Evolutionary conservation across 2,797 vertebrate genomes (phyloP).

Genomic region (Malacoraja senta): DNA sequence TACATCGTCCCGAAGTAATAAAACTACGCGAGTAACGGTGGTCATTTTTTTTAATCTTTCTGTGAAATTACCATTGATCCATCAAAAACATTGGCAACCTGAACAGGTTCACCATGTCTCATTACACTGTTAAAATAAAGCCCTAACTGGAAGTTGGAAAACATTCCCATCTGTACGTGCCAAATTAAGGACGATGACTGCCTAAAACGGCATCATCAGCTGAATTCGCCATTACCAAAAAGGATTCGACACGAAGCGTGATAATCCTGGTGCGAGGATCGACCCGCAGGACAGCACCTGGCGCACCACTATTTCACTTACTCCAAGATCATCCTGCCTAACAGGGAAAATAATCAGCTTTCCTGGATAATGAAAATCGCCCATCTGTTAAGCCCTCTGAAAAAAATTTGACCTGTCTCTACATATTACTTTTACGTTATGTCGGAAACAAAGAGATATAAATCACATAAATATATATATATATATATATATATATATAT

Average conservation of each 20-base stretch:
- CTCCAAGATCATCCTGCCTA: conserved; percentile 42
- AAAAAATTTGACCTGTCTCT: not conserved
- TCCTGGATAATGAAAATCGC: conserved; percentile 48
- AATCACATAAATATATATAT: not conserved
- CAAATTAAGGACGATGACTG: not conserved
- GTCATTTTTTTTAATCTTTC: not conserved
- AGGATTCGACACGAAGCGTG: conserved; percentile 44
- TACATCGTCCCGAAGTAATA: not conserved
- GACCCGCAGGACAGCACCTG: conserved; percentile 55
- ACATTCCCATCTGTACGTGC: not conserved
- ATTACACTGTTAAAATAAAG: not conserved
- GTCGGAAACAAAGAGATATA: not conserved
- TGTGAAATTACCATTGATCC: not conserved
- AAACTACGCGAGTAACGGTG: not conserved
- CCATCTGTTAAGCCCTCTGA: conserved; percentile 49
- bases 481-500: too few relatives aligned
- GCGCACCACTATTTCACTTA: conserved; percentile 47
- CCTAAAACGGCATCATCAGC: conserved; percentile 42
- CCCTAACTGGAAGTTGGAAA: not conserved
- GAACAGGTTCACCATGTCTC: not conserved
- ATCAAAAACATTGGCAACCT: not conserved
- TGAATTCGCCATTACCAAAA: conserved; percentile 37
- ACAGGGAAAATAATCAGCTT: conserved; percentile 48
- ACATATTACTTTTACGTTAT: not conserved
- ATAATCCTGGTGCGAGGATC: conserved; percentile 60